phyloP scores from a whole-genome alignment of 1,140 invertebrate genomes.

The Babylonia areolata region DNA sequence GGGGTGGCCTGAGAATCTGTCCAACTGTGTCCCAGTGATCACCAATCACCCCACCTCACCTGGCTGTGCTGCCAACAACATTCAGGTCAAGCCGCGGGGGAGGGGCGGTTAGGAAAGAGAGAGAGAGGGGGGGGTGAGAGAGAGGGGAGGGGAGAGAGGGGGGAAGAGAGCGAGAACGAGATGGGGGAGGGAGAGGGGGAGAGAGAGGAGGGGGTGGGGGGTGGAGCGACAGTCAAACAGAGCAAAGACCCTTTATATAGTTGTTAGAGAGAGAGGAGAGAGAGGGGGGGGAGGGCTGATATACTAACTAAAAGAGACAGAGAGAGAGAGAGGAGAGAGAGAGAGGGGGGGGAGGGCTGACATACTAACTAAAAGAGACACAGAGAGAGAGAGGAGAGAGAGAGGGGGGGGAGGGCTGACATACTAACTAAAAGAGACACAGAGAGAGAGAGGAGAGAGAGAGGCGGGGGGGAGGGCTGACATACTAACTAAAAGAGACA shows the following conservation, averaged over 20 bases:
- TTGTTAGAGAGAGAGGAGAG: not conserved
- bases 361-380: not conserved
- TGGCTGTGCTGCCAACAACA: too few species aligned
- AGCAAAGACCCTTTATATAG: not conserved
- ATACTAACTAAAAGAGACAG: too few species aligned
- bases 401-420: not conserved
- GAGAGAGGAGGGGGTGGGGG: not conserved
- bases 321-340: too few species aligned
- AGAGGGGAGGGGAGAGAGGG: not conserved
- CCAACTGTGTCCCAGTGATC: too few species aligned
- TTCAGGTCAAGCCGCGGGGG: too few species aligned
- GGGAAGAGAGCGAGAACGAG: not conserved
- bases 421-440: not conserved
- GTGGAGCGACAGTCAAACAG: not conserved
- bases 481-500: not conserved
- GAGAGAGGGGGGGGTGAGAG: slow-evolving; percentile 3
- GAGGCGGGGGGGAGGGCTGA: not conserved
- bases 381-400: not conserved
- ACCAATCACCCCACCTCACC: too few species aligned
- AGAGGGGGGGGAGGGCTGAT: too few species aligned
- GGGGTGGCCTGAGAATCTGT: too few species aligned
- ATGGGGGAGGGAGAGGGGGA: not conserved
- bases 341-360: too few species aligned
- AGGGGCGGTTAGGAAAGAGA: not conserved
- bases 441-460: slow-evolving; percentile 23